Evolutionary conservation across 92 coral and sea anemone species (phyloP).

Genomic region (Virgularia gustaviana): DNA sequence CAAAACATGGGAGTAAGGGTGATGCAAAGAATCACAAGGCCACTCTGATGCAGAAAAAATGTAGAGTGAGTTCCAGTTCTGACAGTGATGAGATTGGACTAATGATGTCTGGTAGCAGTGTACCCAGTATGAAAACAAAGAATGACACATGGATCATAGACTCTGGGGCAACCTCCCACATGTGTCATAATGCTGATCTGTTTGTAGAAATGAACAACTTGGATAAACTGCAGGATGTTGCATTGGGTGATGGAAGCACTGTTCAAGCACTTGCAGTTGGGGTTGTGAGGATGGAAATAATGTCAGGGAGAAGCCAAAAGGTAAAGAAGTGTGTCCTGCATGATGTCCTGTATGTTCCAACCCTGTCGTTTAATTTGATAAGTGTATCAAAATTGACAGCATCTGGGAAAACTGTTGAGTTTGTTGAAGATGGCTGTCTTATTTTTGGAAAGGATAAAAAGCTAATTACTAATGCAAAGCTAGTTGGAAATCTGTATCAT

Average conservation of each 20-base stretch:
- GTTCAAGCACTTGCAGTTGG: constrained; percentile 56
- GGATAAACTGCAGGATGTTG: constrained; percentile 48
- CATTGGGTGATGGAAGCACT: constrained; percentile 38
- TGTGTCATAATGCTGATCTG: constrained; percentile 47
- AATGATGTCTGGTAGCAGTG: constrained; percentile 36
- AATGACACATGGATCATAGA: constrained; percentile 48
- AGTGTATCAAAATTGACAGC: constrained; percentile 50
- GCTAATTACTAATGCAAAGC: constrained; percentile 42
- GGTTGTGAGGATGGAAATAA: constrained; percentile 35
- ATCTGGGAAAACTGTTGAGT: constrained; percentile 53
- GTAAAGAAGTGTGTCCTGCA: constrained; percentile 42
- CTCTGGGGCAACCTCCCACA: constrained; percentile 62
- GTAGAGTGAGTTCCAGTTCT: constrained; percentile 49
- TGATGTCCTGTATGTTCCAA: constrained; percentile 55
- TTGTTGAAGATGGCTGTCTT: constrained; percentile 49
- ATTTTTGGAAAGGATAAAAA: constrained; percentile 45
- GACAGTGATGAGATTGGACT: constrained; percentile 46
- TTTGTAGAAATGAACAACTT: constrained; percentile 36
- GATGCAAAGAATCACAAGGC: constrained; percentile 39
- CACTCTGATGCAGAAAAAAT: constrained; percentile 18
- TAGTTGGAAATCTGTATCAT: constrained; percentile 52
- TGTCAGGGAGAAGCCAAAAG: constrained; percentile 13
- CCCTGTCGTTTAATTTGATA: constrained; percentile 51
- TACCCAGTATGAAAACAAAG: constrained; percentile 6
- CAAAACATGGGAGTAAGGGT: background rate